Base-by-base conservation (phyloP, 2,888 invertebrate genomes). In the Drosophila birchii region DNA sequence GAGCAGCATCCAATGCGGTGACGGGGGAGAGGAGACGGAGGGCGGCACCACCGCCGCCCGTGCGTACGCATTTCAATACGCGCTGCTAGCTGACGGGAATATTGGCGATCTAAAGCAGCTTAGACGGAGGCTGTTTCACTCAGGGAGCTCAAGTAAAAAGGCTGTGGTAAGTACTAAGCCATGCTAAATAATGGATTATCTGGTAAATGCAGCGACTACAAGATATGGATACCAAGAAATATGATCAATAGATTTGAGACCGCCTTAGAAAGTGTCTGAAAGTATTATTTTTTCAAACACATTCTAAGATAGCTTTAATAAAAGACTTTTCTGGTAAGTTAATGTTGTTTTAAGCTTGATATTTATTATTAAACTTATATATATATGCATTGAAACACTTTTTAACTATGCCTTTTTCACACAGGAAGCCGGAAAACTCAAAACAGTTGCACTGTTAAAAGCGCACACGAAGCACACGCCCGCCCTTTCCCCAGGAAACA, bases 31-130 rank as follows among this genome's bases (percentile, higher is more conserved):
- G 88, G 59, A 86, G 80, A 16, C 79, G 91, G 47, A 75, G 91
- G 66, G 72, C 85, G 20, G 79, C 89, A 49, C 87, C 86, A n/a
- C 69, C 86, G 61, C 84, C 86, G 14, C 88, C 89, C 0, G 79
- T 76, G 44, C 88, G 90, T 32, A 83, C 90, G 57, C 90, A 91
- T 72, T 90, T 90, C 56, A 88, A 83, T 55, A 88, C 91, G 36
- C 81, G 88, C 63, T 91, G 86, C 49, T 88, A 81, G 43, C 68
- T 9, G 39, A 16, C 29, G 14, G 9, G 23, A 16, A 12, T 26
- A 7, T 11, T 23, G 18, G 14, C 26, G n/a, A 11, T 29, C 45
- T n/a, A 26, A n/a, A 6, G 11, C 11, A 47, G 29, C 29, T n/a
- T n/a, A n/a, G n/a, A n/a, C n/a, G 70, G 57, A 23, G 56, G 45